Base-by-base conservation (phyloP, 1,140 invertebrate species). In the Harlomillsia oculata region DNA sequence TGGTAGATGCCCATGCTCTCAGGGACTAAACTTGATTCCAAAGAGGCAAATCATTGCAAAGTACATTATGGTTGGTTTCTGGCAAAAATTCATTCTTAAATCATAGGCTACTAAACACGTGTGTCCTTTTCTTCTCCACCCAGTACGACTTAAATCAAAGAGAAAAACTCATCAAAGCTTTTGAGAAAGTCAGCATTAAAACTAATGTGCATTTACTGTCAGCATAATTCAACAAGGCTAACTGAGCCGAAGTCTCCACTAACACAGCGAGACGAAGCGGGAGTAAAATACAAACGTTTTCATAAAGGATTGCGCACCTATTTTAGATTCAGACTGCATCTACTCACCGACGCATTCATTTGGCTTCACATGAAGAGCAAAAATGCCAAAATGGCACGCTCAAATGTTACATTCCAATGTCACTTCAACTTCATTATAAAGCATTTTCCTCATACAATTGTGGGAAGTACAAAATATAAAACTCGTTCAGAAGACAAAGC, bases 151-250 rank as follows among this genome's bases (percentile, higher is more conserved):
- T 45, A 45, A 18, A 25, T 13, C 21, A 45, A 26, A 45, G 16
- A 45, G 21, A 45, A 45, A 45, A 14, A 23, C 6, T 41, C 2
- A 41, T 13, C 14, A 41, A 41, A 41, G 39, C 25, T 41, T 23
- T 8, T 41, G 21, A 41, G 20, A 23, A 41, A 23, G 21, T 23
- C 39, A 20, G 5, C 39, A 41, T 20, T 32, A 48, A 48, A 48
- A 16, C 45, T 25, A 48, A 48, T 48, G 45, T 48, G 34, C 48
- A 50, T 50, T 40, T 50, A 50, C 20, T 50, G 48, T 50, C 48
- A 23, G 32, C 34, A 50, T 50, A 50, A 37, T 50, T 50, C 48
- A 50, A 37, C 21, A n/a, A 37, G 16, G 30, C 23, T 50, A 50
- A 49, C 36, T 50, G 48, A 9, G 23, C 34, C 30, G n/a, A n/a